These are phyloP conservation scores for Microcaecilia unicolor DNA, from an alignment of 2,797 vertebrate genomes.

Conservation along the genomic window DNA sequence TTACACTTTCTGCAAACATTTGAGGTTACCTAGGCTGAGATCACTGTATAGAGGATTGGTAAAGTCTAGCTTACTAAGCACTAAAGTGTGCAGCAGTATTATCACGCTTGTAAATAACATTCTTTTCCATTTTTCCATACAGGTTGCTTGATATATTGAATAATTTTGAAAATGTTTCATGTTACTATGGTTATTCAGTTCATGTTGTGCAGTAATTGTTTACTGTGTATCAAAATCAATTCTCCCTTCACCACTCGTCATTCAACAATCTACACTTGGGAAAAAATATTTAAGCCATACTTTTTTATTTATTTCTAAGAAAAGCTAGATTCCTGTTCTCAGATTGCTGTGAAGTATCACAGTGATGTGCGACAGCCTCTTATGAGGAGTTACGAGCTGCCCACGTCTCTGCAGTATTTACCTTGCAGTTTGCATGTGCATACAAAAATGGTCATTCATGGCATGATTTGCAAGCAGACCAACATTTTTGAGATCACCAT, in stretches of 20 bases:
- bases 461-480: not conserved
- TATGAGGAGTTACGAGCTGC: not conserved
- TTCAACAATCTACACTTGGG: not conserved
- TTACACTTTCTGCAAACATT: too few relatives aligned
- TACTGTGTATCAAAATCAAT: not conserved
- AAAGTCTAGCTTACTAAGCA: too few relatives aligned
- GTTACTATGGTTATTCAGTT: too few relatives aligned
- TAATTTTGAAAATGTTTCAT: too few relatives aligned
- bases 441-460: not conserved
- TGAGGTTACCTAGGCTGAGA: too few relatives aligned
- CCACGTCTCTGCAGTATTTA: not conserved
- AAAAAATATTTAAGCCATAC: not conserved
- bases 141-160: too few relatives aligned
- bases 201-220: accelerated
- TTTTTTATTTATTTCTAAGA: not conserved
- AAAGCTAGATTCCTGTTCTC: not conserved
- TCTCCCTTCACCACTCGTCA: not conserved
- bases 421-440: not conserved
- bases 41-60: too few relatives aligned
- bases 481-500: not conserved
- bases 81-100: too few relatives aligned
- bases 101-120: too few relatives aligned
- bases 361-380: not conserved
- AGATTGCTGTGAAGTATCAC: not conserved
- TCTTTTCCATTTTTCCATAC: too few relatives aligned